These are phyloP conservation scores for Empidonax traillii DNA, from an alignment of 2,113 vertebrate genomes.

Conservation along the genomic window DNA sequence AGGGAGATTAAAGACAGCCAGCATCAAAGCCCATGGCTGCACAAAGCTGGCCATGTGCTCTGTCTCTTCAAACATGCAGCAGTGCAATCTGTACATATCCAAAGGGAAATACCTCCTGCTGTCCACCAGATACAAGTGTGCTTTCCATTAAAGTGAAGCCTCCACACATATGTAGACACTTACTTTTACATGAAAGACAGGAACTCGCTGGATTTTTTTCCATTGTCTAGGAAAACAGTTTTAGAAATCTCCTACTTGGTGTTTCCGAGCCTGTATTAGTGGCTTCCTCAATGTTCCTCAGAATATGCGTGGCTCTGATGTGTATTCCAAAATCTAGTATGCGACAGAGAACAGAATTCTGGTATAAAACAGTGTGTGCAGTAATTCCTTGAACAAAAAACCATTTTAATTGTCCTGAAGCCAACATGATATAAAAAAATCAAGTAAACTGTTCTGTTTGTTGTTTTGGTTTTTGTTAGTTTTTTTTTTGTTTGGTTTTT, in stretches of 20 bases:
- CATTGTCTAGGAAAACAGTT: not conserved
- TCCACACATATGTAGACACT: not conserved
- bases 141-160: not conserved
- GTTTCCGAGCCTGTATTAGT: not conserved
- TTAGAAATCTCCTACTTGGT: not conserved
- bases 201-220: not conserved
- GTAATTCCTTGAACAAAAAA: not conserved
- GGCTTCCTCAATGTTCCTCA: not conserved
- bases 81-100: not conserved
- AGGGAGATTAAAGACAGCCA: not conserved
- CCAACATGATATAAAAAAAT: not conserved
- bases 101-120: conserved; percentile 29
- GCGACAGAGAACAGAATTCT: not conserved
- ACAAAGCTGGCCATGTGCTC: not conserved
- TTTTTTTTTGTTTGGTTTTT: too few species aligned
- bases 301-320: not conserved
- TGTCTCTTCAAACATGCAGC: not conserved
- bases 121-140: not conserved
- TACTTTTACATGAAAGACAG: conserved; percentile 10
- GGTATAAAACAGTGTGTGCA: not conserved
- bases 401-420: not conserved
- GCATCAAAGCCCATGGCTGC: not conserved
- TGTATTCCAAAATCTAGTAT: not conserved
- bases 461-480: too few species aligned
- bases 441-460: not conserved